Evolutionary conservation across 2,888 invertebrate genomes (phyloP).

Genomic region (Antheraea yamamai): DNA sequence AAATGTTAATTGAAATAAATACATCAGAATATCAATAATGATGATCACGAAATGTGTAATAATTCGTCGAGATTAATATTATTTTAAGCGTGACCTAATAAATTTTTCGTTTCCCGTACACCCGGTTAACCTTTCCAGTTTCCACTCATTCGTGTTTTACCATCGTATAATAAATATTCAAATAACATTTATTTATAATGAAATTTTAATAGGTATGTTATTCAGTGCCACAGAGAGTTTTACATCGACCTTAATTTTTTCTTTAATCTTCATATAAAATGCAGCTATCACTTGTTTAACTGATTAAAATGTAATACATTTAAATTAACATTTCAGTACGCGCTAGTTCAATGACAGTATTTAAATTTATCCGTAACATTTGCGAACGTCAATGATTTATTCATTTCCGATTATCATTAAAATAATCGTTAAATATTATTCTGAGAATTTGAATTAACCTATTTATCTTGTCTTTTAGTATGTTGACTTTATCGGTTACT

Average conservation of each 20-base stretch:
- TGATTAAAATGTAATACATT: neutral
- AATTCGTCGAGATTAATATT: slow-evolving; percentile 8
- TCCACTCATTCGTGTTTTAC: neutral
- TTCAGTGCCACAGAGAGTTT: neutral
- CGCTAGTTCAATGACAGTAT: slow-evolving; percentile 15
- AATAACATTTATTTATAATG: neutral
- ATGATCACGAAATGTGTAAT: neutral
- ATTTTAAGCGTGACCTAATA: slow-evolving; percentile 10
- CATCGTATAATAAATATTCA: neutral
- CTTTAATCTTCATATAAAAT: neutral
- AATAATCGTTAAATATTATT: neutral
- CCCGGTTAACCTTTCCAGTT: slow-evolving; percentile 11
- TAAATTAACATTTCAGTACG: neutral
- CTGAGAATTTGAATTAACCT: neutral
- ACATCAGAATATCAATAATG: neutral
- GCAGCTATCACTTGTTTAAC: neutral
- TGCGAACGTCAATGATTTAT: slow-evolving; percentile 6
- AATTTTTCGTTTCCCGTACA: slow-evolving; percentile 12
- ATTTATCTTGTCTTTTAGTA: neutral
- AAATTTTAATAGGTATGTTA: neutral
- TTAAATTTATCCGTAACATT: slow-evolving; percentile 12
- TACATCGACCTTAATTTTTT: neutral
- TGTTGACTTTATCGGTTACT: neutral
- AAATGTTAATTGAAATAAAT: neutral
- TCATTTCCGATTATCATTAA: slow-evolving; percentile 18